phyloP scores from a whole-genome alignment of 2,113 vertebrate species.

The Meleagris gallopavo region DNA sequence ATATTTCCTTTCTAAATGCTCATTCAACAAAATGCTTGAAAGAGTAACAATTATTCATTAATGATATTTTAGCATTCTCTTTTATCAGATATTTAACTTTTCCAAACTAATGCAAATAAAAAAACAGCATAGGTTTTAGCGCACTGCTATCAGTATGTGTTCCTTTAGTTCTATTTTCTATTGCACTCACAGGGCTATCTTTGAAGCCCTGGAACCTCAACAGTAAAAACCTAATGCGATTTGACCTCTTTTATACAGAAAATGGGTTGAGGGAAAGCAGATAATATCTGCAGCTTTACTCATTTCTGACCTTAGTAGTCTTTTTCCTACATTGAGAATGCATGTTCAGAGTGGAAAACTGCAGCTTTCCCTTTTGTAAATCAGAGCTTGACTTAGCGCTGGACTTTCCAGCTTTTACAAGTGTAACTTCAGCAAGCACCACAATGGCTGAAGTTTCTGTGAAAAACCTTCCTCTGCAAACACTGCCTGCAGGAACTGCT shows the following conservation, averaged over 20 bases:
- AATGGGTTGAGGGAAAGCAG: constrained; percentile 5
- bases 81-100: constrained; percentile 28
- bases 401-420: not conserved
- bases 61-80: constrained; percentile 10
- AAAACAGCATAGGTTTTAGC: not conserved
- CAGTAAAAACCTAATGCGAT: constrained; percentile 7
- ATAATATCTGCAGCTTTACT: not conserved
- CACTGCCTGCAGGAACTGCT: not conserved
- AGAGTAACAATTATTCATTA: constrained; percentile 25
- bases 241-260: constrained; percentile 20
- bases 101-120: not conserved
- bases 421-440: not conserved
- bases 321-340: not conserved
- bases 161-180: constrained; percentile 9
- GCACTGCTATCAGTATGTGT: not conserved
- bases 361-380: not conserved
- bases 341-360: not conserved
- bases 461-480: not conserved
- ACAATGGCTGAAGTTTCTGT: not conserved
- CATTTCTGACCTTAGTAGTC: not conserved
- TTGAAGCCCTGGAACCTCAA: not conserved
- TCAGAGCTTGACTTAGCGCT: not conserved
- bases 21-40: constrained; percentile 40
- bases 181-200: not conserved
- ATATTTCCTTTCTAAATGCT: not conserved